phyloP scores from a whole-genome alignment of 2,797 vertebrate genomes.

The Ctenosaura bakeri region DNA sequence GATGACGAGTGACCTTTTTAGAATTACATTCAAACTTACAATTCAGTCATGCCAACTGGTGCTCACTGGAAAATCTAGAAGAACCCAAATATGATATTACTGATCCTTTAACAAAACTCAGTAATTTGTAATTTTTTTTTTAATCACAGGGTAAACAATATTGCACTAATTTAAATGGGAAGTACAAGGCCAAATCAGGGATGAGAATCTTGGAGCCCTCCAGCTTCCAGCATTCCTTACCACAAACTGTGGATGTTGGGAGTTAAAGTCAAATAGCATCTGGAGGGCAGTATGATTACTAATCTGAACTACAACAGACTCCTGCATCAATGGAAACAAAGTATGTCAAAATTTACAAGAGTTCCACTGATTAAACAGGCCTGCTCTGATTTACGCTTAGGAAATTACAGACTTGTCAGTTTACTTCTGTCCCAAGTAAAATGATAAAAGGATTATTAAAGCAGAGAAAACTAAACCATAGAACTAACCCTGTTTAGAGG shows the following conservation, averaged over 20 bases:
- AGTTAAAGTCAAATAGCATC: too few relatives aligned
- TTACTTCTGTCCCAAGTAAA: not conserved
- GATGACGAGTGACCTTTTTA: not conserved
- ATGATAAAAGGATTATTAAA: not conserved
- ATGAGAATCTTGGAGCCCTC: too few relatives aligned
- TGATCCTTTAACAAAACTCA: constrained; percentile 17
- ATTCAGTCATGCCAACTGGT: not conserved
- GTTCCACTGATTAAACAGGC: too few relatives aligned
- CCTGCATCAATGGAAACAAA: too few relatives aligned
- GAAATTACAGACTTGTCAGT: not conserved
- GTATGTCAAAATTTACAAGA: too few relatives aligned
- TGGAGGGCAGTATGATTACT: too few relatives aligned
- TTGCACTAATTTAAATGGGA: not conserved
- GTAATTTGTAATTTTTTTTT: not conserved
- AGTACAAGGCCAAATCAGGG: too few relatives aligned
- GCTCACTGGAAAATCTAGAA: not conserved
- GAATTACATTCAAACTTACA: constrained; percentile 4
- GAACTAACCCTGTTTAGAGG: not conserved
- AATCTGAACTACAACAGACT: too few relatives aligned
- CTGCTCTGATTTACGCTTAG: too few relatives aligned
- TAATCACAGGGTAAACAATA: not conserved
- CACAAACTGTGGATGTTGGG: too few relatives aligned
- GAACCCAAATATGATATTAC: not conserved
- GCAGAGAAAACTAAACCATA: not conserved
- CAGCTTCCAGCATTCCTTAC: too few relatives aligned